These are phyloP conservation scores for Boloria euphrosyne DNA, from an alignment of 2,888 invertebrate species.

Conservation along the genomic window DNA sequence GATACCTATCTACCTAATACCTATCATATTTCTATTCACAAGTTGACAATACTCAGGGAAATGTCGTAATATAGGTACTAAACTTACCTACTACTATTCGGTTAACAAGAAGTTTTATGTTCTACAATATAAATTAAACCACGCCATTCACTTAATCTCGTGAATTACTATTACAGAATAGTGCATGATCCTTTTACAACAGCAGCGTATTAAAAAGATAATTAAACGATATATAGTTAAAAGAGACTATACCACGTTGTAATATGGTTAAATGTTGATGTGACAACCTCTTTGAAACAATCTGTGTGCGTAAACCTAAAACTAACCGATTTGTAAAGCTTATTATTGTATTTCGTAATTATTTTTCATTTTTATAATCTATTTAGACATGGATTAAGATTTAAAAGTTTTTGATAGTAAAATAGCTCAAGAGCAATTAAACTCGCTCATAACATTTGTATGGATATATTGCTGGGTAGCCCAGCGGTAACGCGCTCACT, in stretches of 20 bases:
- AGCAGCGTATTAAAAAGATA: not conserved
- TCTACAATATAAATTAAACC: slow-evolving; percentile 3
- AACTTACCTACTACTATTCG: not conserved
- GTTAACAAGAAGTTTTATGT: slow-evolving; percentile 1
- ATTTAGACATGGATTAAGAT: too few species aligned
- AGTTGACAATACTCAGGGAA: too few species aligned
- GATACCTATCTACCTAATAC: too few species aligned
- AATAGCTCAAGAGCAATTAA: too few species aligned
- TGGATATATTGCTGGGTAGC: too few species aligned
- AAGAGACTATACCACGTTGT: not conserved
- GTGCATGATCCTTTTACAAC: slow-evolving; percentile 8
- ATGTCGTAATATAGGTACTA: too few species aligned
- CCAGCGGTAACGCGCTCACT: too few species aligned
- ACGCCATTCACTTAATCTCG: slow-evolving; percentile 5
- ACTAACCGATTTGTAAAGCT: not conserved
- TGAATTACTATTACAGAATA: slow-evolving; percentile 7
- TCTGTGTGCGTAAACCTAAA: not conserved
- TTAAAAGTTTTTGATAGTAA: too few species aligned
- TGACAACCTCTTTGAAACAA: not conserved
- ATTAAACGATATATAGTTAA: not conserved
- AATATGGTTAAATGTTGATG: not conserved
- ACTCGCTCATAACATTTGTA: too few species aligned
- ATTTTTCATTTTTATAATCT: not conserved
- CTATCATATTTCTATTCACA: too few species aligned
- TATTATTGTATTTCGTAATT: slow-evolving; percentile 6